Evolutionary conservation across 1,140 invertebrate species (phyloP).

Genomic region (Cheumatopsyche charites): DNA sequence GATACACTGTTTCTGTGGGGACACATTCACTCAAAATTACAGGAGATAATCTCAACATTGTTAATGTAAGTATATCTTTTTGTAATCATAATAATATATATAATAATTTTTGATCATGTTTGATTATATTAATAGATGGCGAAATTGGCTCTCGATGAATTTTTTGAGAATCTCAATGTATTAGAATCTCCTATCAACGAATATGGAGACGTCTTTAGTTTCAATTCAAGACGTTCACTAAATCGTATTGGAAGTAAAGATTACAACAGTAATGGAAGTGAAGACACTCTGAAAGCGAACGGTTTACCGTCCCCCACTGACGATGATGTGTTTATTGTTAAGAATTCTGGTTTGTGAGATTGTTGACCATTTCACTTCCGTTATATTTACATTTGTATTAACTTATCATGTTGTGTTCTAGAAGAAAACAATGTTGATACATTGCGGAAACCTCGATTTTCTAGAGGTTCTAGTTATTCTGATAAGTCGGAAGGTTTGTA

Average conservation of each 20-base stretch:
- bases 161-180: slow-evolving; percentile 62
- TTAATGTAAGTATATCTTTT: slow-evolving; percentile 68
- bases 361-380: not conserved
- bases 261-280: slow-evolving; percentile 38
- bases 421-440: slow-evolving; percentile 42
- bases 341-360: slow-evolving; percentile 37
- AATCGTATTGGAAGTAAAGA: slow-evolving; percentile 32
- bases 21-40: slow-evolving; percentile 80
- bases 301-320: slow-evolving; percentile 44
- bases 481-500: slow-evolving; percentile 40
- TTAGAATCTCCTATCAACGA: slow-evolving; percentile 50
- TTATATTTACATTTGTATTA: not conserved
- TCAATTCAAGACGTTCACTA: slow-evolving; percentile 56
- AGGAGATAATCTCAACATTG: slow-evolving; percentile 80
- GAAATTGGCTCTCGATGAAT: slow-evolving; percentile 84
- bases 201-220: slow-evolving; percentile 60
- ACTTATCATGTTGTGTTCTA: slow-evolving; percentile 14
- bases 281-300: slow-evolving; percentile 38
- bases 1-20: slow-evolving; percentile 82
- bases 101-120: not conserved
- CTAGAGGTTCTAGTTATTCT: slow-evolving; percentile 35
- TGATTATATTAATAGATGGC: slow-evolving; percentile 68
- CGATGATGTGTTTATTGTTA: slow-evolving; percentile 45
- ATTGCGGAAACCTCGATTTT: slow-evolving; percentile 39
- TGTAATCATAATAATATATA: not conserved